phyloP scores from a whole-genome alignment of 2,888 invertebrate species.

The Dascillus cervinus region DNA sequence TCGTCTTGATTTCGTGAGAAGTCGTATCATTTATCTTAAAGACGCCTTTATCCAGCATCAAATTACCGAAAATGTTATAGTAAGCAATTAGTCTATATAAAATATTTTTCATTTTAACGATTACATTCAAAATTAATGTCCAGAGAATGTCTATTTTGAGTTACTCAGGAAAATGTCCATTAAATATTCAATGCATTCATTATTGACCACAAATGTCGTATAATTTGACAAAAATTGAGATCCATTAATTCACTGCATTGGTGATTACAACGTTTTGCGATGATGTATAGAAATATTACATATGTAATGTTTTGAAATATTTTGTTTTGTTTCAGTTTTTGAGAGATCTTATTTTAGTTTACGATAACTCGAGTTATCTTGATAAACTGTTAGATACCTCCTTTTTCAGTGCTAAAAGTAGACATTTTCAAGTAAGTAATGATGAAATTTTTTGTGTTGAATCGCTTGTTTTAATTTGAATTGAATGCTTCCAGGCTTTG shows the following conservation, averaged over 20 bases:
- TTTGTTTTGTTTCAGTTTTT: conserved; percentile 50
- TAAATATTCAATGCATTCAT: too few relatives aligned
- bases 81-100: too few relatives aligned
- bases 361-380: conserved; percentile 79
- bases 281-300: too few relatives aligned
- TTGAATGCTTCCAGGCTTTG: conserved; percentile 48
- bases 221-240: too few relatives aligned
- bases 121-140: too few relatives aligned
- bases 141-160: too few relatives aligned
- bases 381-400: conserved; percentile 79
- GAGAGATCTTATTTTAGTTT: conserved; percentile 70
- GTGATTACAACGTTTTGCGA: too few relatives aligned
- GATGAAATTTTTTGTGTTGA: conserved; percentile 5
- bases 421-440: conserved; percentile 59
- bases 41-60: conserved; percentile 8
- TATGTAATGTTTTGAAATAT: conserved; percentile 1
- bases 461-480: neutral
- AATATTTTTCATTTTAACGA: too few relatives aligned
- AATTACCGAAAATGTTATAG: conserved; percentile 5
- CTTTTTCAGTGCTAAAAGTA: conserved; percentile 55
- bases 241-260: too few relatives aligned
- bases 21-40: conserved; percentile 48
- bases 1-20: conserved; percentile 45
- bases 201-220: too few relatives aligned
- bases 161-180: too few relatives aligned